phyloP scores from a whole-genome alignment of 2,888 invertebrate genomes.

The Scaptomyza cyrtandrae region DNA sequence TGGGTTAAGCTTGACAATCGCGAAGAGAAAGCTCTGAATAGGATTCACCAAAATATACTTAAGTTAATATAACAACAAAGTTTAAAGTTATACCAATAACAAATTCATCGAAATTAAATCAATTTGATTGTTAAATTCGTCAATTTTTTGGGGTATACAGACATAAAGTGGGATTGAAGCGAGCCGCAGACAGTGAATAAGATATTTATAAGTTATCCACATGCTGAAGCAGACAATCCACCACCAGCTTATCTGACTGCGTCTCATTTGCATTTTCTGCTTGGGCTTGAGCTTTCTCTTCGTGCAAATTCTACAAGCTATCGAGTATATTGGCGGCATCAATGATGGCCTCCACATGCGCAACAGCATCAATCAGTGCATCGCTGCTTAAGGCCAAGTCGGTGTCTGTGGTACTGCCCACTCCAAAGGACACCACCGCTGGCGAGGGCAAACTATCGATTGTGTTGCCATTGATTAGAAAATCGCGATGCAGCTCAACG shows the following conservation, averaged over 20 bases:
- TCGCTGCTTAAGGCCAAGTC: constrained; percentile 57
- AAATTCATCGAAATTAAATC: constrained; percentile 3
- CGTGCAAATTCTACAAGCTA: constrained; percentile 83
- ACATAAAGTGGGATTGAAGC: neutral
- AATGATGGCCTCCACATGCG: constrained; percentile 82
- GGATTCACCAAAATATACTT: constrained; percentile 6
- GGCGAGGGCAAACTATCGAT: constrained; percentile 83
- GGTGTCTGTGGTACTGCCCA: constrained; percentile 44
- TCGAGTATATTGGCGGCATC: constrained; percentile 82
- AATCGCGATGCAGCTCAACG: constrained; percentile 85
- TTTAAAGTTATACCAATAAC: neutral
- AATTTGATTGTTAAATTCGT: neutral
- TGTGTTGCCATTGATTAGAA: constrained; percentile 88
- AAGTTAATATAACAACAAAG: constrained; percentile 42
- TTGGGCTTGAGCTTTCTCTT: constrained; percentile 74
- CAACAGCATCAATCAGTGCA: constrained; percentile 70
- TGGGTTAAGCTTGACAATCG: constrained; percentile 21
- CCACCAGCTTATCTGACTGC: constrained; percentile 52
- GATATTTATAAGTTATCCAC: constrained; percentile 74
- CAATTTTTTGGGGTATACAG: neutral
- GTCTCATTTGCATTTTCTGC: constrained; percentile 24
- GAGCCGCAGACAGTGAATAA: neutral
- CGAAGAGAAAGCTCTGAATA: constrained; percentile 55
- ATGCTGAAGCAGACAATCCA: constrained; percentile 77
- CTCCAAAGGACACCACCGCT: constrained; percentile 50